Conservation (phyloP, 2,888 invertebrate species). For the Neoscelio sp. region DNA sequence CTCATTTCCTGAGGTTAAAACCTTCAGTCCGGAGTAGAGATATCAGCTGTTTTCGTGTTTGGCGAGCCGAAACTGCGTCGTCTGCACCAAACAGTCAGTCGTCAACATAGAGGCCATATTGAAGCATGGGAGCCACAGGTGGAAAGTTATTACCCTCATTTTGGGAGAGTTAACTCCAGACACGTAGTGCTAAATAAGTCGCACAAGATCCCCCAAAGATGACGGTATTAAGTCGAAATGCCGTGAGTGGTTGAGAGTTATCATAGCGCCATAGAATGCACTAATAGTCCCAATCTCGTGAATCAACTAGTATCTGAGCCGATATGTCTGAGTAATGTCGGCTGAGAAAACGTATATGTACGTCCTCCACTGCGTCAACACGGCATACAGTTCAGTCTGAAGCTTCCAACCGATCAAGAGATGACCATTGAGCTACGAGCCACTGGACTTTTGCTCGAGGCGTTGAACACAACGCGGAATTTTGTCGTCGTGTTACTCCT, state of each 20-base stretch:
- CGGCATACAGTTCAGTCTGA: neutral
- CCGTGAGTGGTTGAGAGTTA: neutral
- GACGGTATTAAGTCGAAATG: neutral
- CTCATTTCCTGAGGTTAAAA: too few species aligned
- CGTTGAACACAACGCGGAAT: slow-evolving; percentile 26
- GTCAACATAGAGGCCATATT: neutral
- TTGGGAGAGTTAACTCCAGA: neutral
- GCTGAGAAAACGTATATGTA: slow-evolving; percentile 14
- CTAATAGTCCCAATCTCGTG: slow-evolving; percentile 6
- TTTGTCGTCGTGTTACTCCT: slow-evolving; percentile 19
- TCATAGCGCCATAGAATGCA: slow-evolving; percentile 18
- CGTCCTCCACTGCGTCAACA: slow-evolving; percentile 1
- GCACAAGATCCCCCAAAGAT: slow-evolving; percentile 11
- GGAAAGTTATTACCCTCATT: slow-evolving; percentile 1
- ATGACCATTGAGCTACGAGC: neutral
- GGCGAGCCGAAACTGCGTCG: neutral
- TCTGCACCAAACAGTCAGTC: neutral
- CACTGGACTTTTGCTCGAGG: neutral
- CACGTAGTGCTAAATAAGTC: slow-evolving; percentile 4
- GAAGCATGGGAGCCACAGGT: neutral
- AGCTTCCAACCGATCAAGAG: slow-evolving; percentile 16
- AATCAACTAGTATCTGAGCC: slow-evolving; percentile 18
- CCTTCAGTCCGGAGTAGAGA: slow-evolving; percentile 7
- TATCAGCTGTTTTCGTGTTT: neutral
- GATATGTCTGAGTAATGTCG: slow-evolving; percentile 39